phyloP scores from a whole-genome alignment of 2,888 invertebrate genomes.

The Drosophila rellima region DNA sequence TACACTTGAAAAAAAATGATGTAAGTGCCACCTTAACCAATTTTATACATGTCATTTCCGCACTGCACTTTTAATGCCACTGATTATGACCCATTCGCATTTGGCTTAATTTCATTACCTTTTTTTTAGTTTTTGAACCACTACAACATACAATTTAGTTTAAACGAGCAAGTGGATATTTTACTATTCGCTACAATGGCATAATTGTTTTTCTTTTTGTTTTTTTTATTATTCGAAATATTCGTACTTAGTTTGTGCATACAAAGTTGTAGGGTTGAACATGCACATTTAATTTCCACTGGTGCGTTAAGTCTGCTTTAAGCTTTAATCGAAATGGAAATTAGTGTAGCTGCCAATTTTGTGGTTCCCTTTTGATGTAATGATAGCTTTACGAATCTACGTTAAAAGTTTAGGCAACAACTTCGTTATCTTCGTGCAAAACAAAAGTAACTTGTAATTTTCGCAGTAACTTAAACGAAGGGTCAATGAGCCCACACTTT shows the following conservation, averaged over 20 bases:
- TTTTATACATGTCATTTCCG: slow-evolving; percentile 77
- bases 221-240: background rate
- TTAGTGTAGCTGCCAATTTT: slow-evolving; percentile 22
- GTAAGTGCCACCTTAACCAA: slow-evolving; percentile 35
- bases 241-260: slow-evolving; percentile 15
- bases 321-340: slow-evolving; percentile 26
- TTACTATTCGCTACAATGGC: slow-evolving; percentile 24
- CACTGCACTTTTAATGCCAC: slow-evolving; percentile 67
- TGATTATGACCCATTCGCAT: slow-evolving; percentile 63
- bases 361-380: slow-evolving; percentile 22
- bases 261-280: slow-evolving; percentile 29
- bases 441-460: slow-evolving; percentile 9
- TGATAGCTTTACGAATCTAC: slow-evolving; percentile 17
- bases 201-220: slow-evolving; percentile 10
- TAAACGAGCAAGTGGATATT: slow-evolving; percentile 46
- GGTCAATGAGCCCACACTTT: slow-evolving; percentile 14
- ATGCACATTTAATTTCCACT: slow-evolving; percentile 28
- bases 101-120: slow-evolving; percentile 29
- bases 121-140: background rate
- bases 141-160: slow-evolving; percentile 46
- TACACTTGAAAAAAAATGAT: slow-evolving; percentile 28
- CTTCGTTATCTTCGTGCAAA: slow-evolving; percentile 1
- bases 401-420: slow-evolving; percentile 2
- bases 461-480: background rate
- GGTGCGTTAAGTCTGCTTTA: slow-evolving; percentile 24